A percentile compares a stretch with the other conserved stretches of the same genome.
Evolutionary conservation across 2,888 invertebrate species (phyloP).

Genomic region (Agrenia bidenticulata): DNA sequence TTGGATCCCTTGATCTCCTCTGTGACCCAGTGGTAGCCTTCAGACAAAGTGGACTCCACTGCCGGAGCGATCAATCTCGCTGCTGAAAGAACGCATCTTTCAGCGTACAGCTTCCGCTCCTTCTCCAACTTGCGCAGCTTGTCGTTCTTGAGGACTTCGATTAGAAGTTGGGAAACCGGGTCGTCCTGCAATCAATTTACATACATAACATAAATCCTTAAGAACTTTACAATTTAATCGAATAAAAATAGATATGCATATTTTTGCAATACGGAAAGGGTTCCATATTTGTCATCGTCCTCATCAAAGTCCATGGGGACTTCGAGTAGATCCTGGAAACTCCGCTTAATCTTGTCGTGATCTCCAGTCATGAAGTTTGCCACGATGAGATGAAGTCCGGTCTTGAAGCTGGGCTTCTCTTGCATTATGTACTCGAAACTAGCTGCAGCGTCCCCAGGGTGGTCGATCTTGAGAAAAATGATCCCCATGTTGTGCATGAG

Average conservation of each 20-base stretch:
- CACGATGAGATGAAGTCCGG: slow-evolving; percentile 84
- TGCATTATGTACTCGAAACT: slow-evolving; percentile 98
- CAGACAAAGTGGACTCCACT: slow-evolving; percentile 64
- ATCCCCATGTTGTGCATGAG: slow-evolving; percentile 98
- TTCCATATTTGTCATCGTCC: slow-evolving; percentile 72
- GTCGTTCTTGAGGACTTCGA: slow-evolving; percentile 76
- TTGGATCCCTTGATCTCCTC: slow-evolving; percentile 89
- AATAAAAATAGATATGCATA: neutral
- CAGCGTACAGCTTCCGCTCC: slow-evolving; percentile 71
- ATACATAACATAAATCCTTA: neutral
- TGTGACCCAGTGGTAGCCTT: slow-evolving; percentile 80
- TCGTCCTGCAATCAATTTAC: slow-evolving; percentile 59
- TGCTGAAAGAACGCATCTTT: slow-evolving; percentile 78
- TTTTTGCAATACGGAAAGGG: slow-evolving; percentile 56
- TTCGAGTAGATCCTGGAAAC: slow-evolving; percentile 85
- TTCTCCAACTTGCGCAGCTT: slow-evolving; percentile 72
- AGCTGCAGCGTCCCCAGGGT: slow-evolving; percentile 92
- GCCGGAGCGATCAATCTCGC: slow-evolving; percentile 86
- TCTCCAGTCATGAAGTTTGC: slow-evolving; percentile 88
- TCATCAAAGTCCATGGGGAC: slow-evolving; percentile 76
- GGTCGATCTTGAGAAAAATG: slow-evolving; percentile 91
- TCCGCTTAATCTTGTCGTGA: slow-evolving; percentile 87
- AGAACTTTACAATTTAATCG: neutral
- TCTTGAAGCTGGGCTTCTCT: slow-evolving; percentile 85
- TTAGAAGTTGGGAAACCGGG: slow-evolving; percentile 63